Base-by-base conservation (phyloP, 1,140 invertebrate genomes). In the Hylyphantes graminicola region DNA sequence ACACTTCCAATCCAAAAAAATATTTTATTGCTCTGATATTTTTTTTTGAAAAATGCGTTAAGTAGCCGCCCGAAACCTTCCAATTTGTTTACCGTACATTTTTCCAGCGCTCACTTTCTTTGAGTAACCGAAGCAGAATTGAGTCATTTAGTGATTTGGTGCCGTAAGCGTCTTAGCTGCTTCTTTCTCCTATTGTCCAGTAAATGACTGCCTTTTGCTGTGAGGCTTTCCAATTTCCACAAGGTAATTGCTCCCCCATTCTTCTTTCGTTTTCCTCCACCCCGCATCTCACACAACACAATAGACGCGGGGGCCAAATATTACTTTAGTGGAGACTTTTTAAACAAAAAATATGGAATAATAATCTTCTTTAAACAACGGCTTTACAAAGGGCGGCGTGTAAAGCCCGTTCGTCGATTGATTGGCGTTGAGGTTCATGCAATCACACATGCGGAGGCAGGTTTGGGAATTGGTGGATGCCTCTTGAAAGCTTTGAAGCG, bases 181-280 rank as follows among this genome's bases (percentile, higher is more conserved):
- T 81, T 68, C 53, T 67, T 81, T 81, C 78, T 81, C 73, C 78
- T 15, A 63, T 73, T 81, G 78, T 64, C 55, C 78, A n/a, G 78
- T 81, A 81, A 81, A 81, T 81, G 51, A 73, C 78, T 59, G 35
- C 67, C 63, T 73, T 81, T 81, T 81, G 68, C 78, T 81, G 57
- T 19, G 21, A 81, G 78, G 78, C 78, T 55, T 73, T 81, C 78
- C 78, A 63, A 81, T 81, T 72, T 81, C 68, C 57, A 55, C 53
- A 73, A 67, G 48, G 68, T 81, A 81, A 81, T 81, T 81, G 68
- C 77, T 80, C 19, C 35, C 53, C 21, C 55, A 8, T 61, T 81
- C 64, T 70, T 68, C 17, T 51, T 17, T 21, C 50, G 63, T 61
- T 72, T 9, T 48, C 15, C 64, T 67, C 70, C 12, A 72, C 72